These are phyloP conservation scores for Polypedilum vanderplanki DNA, from an alignment of 1,140 invertebrate genomes.

Conservation along the genomic window DNA sequence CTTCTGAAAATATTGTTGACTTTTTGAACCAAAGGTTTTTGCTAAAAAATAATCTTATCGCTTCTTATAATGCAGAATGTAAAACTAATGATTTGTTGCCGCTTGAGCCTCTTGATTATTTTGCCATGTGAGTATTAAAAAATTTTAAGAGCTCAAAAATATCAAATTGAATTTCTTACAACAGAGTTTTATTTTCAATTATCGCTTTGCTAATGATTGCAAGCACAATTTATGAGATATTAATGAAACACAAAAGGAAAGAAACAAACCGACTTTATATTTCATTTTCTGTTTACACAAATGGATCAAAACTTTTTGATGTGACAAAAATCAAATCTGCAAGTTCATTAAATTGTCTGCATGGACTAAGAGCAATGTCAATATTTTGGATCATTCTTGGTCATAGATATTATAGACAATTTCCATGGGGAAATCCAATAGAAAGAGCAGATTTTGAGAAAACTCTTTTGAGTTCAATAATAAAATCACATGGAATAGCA, in stretches of 20 bases:
- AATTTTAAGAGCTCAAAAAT: background rate
- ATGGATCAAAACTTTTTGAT: slow-evolving; percentile 26
- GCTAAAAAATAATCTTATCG: background rate
- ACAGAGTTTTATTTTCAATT: background rate
- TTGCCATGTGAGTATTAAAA: background rate
- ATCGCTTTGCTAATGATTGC: background rate
- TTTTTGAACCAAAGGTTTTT: background rate
- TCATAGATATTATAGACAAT: background rate
- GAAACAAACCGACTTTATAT: background rate
- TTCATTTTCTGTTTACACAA: slow-evolving; percentile 30
- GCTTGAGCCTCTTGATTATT: background rate
- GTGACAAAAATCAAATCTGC: background rate
- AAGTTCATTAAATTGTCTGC: slow-evolving; percentile 7
- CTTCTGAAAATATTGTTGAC: background rate
- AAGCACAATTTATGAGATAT: slow-evolving; percentile 28
- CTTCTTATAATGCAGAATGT: background rate
- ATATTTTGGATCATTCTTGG: slow-evolving; percentile 29
- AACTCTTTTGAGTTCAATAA: background rate
- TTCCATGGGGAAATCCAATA: background rate
- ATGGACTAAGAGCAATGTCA: slow-evolving; percentile 30
- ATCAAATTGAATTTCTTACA: background rate
- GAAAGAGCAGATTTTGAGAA: background rate
- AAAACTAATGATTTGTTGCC: background rate
- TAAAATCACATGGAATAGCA: background rate
- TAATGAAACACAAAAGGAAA: background rate